phyloP scores from a whole-genome alignment of 2,888 invertebrate genomes.

The Parochlus steinenii region DNA sequence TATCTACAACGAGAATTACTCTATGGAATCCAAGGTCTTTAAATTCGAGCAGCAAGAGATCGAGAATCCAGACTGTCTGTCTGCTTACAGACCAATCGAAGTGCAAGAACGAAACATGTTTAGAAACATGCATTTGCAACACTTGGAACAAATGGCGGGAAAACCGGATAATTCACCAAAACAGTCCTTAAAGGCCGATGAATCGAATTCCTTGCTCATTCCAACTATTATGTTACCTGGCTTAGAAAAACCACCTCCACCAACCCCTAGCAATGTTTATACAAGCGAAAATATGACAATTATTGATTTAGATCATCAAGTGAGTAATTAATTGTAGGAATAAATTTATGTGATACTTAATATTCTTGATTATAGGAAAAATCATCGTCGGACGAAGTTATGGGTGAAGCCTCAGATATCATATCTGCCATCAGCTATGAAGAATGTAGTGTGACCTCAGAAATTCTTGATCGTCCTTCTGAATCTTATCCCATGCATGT shows the following conservation, averaged over 20 bases:
- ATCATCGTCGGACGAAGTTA: constrained; percentile 25
- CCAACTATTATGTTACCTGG: constrained; percentile 22
- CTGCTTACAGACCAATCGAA: constrained; percentile 21
- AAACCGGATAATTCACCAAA: constrained; percentile 15
- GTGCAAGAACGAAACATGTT: constrained; percentile 29
- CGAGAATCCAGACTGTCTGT: constrained; percentile 2
- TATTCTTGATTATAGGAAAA: constrained; percentile 21
- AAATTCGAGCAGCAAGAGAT: constrained; percentile 7
- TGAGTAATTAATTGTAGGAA: constrained; percentile 18
- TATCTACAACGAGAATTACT: no score
- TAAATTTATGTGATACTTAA: constrained; percentile 1
- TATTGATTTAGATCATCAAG: constrained; percentile 42
- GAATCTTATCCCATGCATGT: constrained; percentile 20
- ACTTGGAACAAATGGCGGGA: constrained; percentile 15
- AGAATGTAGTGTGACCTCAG: constrained; percentile 52
- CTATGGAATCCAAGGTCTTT: constrained; percentile 1
- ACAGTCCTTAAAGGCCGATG: background rate
- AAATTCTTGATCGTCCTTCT: constrained; percentile 35
- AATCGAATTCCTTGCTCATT: constrained; percentile 21
- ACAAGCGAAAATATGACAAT: constrained; percentile 43
- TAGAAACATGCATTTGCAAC: constrained; percentile 19
- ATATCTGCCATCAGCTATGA: constrained; percentile 47
- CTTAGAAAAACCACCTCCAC: constrained; percentile 7
- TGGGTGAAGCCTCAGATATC: constrained; percentile 35
- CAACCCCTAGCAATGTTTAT: constrained; percentile 21